phyloP scores from a whole-genome alignment of 1,140 invertebrate genomes.

The Apis dorsata region DNA sequence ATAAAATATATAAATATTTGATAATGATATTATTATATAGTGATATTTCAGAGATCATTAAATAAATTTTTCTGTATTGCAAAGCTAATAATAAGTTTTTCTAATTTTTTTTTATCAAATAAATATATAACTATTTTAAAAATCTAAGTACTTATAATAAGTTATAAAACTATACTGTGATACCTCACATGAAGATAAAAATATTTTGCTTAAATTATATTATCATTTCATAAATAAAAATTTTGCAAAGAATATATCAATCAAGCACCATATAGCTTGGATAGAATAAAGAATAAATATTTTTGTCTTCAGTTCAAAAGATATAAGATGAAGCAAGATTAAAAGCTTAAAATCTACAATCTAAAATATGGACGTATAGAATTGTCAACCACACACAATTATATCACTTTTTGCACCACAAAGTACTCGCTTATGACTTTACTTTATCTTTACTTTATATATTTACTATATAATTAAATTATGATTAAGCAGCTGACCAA shows the following conservation, averaged over 20 bases:
- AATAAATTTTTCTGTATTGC: slow-evolving; percentile 26
- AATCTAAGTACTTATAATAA: slow-evolving; percentile 21
- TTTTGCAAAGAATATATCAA: slow-evolving; percentile 21
- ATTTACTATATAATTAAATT: slow-evolving; percentile 1
- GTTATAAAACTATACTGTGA: slow-evolving; percentile 35
- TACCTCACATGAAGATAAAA: slow-evolving; percentile 39
- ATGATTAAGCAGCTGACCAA: slow-evolving; percentile 83
- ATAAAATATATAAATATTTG: slow-evolving; percentile 23
- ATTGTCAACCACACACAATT: slow-evolving; percentile 33
- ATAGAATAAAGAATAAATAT: slow-evolving; percentile 38
- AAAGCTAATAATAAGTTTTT: neutral
- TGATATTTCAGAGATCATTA: slow-evolving; percentile 26
- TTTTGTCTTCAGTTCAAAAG: slow-evolving; percentile 23
- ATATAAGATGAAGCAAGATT: slow-evolving; percentile 31
- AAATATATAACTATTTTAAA: neutral
- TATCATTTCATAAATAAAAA: slow-evolving; percentile 9
- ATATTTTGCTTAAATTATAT: slow-evolving; percentile 32
- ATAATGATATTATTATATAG: no score
- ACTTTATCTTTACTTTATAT: neutral
- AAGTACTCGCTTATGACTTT: slow-evolving; percentile 54
- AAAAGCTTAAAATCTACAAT: slow-evolving; percentile 38
- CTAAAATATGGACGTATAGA: slow-evolving; percentile 64
- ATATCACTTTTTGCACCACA: slow-evolving; percentile 52
- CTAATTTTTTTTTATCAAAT: slow-evolving; percentile 2
- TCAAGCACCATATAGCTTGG: slow-evolving; percentile 45